Base-by-base conservation (phyloP, 2,888 invertebrate genomes). In the Euplexia lucipara region DNA sequence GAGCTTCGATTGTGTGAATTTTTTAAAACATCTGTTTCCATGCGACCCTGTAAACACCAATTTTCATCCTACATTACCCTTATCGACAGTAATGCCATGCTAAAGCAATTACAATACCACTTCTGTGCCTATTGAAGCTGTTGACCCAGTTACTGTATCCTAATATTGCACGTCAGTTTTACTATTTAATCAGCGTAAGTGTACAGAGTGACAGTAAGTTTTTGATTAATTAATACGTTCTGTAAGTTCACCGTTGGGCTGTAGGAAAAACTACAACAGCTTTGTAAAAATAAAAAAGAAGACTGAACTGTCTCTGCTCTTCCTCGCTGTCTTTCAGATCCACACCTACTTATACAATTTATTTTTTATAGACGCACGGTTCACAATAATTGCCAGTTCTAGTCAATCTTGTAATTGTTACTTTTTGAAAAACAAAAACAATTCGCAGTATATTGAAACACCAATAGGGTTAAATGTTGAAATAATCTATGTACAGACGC, bases 281-380 rank as follows among this genome's bases (percentile, higher is more conserved):
- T 9, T 52, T n/a, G 22, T 12, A 20, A 22, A 42, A 44, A 12
- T 16, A 1, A n/a, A 32, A 18, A 5, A 12, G 41, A 18, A 30
- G 58, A n/a, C 22, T 7, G 6, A 1, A 22, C 42, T 39, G 41
- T 14, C 1, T 30, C 18, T 35, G 5, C 14, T 3, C 9, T 3
- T 20, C 30, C 9, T 59, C 49, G 59, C 56, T n/a, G n/a, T 47
- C 49, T 45, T 64, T 71, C 60, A 60, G 70, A 64, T 66, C 52
- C 10, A 35, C 39, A 26, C 10, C 30, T 10, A 26, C 10, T 32
- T 10, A 32, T 32, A 7, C 42, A 56, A 41, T 14, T 26, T 39
- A 10, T 26, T 58, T 44, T 37, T 44, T 51, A 42, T 63, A 60
- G 26, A n/a, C 52, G 54, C 62, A 78, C 66, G 52, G 41, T 53